Base-by-base conservation (phyloP, 2,888 invertebrate species). In the Coelopa pilipes region DNA sequence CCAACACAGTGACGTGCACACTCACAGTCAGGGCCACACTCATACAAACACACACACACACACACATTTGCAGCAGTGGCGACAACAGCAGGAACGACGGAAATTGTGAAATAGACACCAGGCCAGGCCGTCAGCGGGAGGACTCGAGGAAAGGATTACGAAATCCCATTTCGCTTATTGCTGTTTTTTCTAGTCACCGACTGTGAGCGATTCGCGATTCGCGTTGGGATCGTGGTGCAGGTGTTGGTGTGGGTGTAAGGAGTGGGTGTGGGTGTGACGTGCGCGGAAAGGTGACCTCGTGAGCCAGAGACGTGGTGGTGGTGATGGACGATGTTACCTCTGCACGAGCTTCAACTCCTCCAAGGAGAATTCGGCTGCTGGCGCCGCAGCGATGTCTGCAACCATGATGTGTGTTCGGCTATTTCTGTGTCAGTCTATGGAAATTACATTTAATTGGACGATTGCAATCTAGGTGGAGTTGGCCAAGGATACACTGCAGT, bases 341-440 rank as follows among this genome's bases (percentile, higher is more conserved):
- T 66, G 67, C 34, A 70, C 70, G 21, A 59, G 60, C 70, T 60
- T 70, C 47, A 60, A 63, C 13, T 53, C 34, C 9, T 70, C 34
- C 24, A 50, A 70, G 21, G 70, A 34, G 50, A 70, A 70, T 21
- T 70, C 70, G 62, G 62, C 70, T n/a, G 60, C 62, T 21, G 24
- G 60, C n/a, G 50, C 21, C n/a, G 50, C 34, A 13, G 70, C 24
- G 49, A 15, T 50, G 17, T 70, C 70, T n/a, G 70, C 70, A 12
- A 70, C 70, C 63, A 70, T 70, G 19, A 66, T 19, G 19, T 21
- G 47, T 45, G 46, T 21, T 66, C 0, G 3, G 57, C 2, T 21
- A 19, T 1, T 34, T 34, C 11, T 59, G 17, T 17, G 5, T 59
- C 34, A 34, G 34, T 34, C 7, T 15, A 62, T 34, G 11, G 53